Percentiles rank a stretch among this genome's conserved stretches.
Conservation (phyloP, 2,888 invertebrate genomes). For the Clunio marinus region DNA sequence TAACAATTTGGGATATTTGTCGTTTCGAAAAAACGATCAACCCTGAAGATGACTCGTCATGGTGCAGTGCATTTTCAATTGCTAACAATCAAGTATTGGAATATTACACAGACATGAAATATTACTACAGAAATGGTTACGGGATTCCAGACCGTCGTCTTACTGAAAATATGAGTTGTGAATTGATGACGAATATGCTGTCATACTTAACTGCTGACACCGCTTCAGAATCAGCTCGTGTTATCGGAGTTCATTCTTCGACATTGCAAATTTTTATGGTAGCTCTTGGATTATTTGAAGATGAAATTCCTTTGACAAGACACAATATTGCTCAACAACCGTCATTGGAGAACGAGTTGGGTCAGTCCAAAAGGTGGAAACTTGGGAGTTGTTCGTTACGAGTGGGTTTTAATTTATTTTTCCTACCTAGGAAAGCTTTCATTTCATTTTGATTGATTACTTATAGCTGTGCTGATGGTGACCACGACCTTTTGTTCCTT, state of each 20-base stretch:
- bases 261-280: conserved; percentile 56
- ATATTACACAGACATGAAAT: conserved; percentile 65
- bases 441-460: too few species aligned
- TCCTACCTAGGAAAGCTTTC: conserved; percentile 56
- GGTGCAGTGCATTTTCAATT: conserved; percentile 67
- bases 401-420: conserved; percentile 45
- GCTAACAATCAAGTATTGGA: conserved; percentile 65
- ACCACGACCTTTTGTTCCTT: background rate
- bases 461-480: background rate
- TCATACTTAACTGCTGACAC: conserved; percentile 52
- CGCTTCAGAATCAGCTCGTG: conserved; percentile 59
- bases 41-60: conserved; percentile 55
- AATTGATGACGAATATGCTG: conserved; percentile 61
- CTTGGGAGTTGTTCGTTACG: conserved; percentile 60
- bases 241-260: conserved; percentile 60
- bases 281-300: conserved; percentile 58
- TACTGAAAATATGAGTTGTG: conserved; percentile 62
- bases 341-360: conserved; percentile 59
- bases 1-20: conserved; percentile 56
- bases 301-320: conserved; percentile 56
- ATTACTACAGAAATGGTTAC: conserved; percentile 67
- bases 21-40: conserved; percentile 57
- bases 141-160: conserved; percentile 54
- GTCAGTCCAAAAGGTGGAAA: conserved; percentile 65
- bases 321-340: conserved; percentile 57